Evolutionary conservation across 2,113 vertebrate genomes (phyloP).

Genomic region (Callipepla squamata): DNA sequence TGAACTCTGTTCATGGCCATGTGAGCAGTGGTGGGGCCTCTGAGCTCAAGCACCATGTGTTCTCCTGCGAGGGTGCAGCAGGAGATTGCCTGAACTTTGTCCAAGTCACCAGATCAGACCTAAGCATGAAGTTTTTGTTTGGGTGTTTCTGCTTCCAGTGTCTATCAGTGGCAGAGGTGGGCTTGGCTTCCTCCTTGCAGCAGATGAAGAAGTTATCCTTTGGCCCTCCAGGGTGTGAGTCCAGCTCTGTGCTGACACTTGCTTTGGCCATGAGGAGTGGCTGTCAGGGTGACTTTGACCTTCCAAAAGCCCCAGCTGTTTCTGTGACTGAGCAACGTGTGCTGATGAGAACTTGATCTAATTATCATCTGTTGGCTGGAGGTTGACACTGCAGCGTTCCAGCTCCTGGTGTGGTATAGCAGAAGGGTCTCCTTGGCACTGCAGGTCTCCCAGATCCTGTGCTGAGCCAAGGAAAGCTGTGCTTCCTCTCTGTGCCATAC

Average conservation of each 20-base stretch:
- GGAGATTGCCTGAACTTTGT: background rate
- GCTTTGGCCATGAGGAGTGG: background rate
- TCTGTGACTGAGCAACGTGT: background rate
- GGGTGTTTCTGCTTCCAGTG: background rate
- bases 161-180: fast-evolving
- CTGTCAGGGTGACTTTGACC: background rate
- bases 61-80: background rate
- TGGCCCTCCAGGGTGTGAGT: background rate
- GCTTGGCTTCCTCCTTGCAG: background rate
- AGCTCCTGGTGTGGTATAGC: background rate
- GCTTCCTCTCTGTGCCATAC: background rate
- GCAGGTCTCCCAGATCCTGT: background rate
- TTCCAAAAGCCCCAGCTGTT: background rate
- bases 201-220: fast-evolving
- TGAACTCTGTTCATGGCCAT: background rate
- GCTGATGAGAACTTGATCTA: slow-evolving; percentile 12
- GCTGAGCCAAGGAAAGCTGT: background rate
- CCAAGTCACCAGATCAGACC: background rate
- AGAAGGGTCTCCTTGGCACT: background rate
- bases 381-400: background rate
- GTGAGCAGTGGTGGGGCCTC: fast-evolving
- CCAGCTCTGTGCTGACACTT: background rate
- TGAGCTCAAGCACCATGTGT: background rate
- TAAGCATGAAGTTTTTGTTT: background rate
- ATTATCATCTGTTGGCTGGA: background rate